A percentile compares a stretch with the other conserved stretches of the same genome.
These are phyloP conservation scores for Heterodera schachtii DNA, from an alignment of 1,140 invertebrate species.

Conservation along the genomic window DNA sequence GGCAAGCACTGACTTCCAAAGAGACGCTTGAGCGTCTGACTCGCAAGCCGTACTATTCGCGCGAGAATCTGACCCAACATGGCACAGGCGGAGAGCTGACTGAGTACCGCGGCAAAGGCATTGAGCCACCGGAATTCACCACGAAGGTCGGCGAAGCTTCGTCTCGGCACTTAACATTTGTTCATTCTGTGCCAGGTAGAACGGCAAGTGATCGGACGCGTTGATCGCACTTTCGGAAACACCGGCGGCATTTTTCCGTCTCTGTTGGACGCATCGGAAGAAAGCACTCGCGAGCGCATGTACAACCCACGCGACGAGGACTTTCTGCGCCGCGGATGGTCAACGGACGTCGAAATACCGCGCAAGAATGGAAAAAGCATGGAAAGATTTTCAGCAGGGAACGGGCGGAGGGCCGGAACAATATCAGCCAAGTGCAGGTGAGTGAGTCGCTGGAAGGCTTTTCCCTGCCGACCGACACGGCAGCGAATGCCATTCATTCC, in stretches of 20 bases:
- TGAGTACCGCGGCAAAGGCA: slow-evolving; percentile 29
- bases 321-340: slow-evolving; percentile 46
- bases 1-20: slow-evolving; percentile 59
- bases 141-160: slow-evolving; percentile 60
- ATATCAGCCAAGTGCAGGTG: not conserved
- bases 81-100: slow-evolving; percentile 39
- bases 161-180: too few species aligned
- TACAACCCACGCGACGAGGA: slow-evolving; percentile 53
- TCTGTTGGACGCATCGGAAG: slow-evolving; percentile 27
- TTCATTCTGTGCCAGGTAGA: slow-evolving; percentile 44
- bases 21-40: slow-evolving; percentile 63
- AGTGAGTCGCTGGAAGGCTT: not conserved
- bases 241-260: slow-evolving; percentile 23
- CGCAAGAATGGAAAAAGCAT: slow-evolving; percentile 58
- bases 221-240: slow-evolving; percentile 58
- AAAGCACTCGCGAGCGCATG: slow-evolving; percentile 40
- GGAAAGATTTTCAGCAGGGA: slow-evolving; percentile 48
- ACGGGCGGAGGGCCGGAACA: slow-evolving; percentile 30
- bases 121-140: slow-evolving; percentile 43
- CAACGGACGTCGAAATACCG: slow-evolving; percentile 53
- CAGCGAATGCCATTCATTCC: slow-evolving; percentile 6
- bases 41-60: slow-evolving; percentile 61
- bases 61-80: slow-evolving; percentile 54
- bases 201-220: slow-evolving; percentile 63
- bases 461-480: too few species aligned